Percentiles rank a stretch among this genome's conserved stretches.
Conservation (phyloP, 2,113 vertebrate genomes). For the Myotis lucifugus region DNA sequence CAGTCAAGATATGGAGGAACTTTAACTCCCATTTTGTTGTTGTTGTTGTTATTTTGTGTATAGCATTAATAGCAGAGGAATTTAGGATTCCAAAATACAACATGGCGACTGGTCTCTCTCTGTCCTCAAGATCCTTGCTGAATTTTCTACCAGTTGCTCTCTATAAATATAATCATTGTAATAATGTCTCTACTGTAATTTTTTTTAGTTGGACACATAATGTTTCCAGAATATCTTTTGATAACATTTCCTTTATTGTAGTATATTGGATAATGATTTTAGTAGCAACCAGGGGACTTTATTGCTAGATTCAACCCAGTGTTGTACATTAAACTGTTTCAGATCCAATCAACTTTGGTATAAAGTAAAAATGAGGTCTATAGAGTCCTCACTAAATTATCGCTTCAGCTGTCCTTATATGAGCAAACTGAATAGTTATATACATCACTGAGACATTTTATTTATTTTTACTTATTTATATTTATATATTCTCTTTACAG, state of each 20-base stretch:
- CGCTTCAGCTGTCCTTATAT: constrained; percentile 74
- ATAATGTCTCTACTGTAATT: not conserved
- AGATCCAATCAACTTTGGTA: constrained; percentile 81
- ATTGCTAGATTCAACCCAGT: constrained; percentile 78
- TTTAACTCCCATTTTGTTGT: not conserved
- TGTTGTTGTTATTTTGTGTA: not conserved
- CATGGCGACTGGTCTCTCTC: not conserved
- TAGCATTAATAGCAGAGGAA: not conserved
- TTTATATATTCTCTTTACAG: constrained; percentile 73
- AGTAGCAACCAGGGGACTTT: constrained; percentile 56
- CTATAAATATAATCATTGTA: not conserved
- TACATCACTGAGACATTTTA: constrained; percentile 76
- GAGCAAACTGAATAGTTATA: constrained; percentile 79
- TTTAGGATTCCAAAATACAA: constrained; percentile 12
- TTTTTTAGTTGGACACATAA: constrained; percentile 47
- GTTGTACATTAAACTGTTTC: constrained; percentile 80
- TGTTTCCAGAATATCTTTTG: constrained; percentile 79
- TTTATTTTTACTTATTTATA: constrained; percentile 74
- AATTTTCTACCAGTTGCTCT: constrained; percentile 36
- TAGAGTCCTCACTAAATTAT: constrained; percentile 79
- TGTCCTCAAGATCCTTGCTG: not conserved
- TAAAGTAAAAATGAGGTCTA: constrained; percentile 82
- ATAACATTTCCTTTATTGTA: constrained; percentile 78
- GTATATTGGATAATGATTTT: constrained; percentile 75
- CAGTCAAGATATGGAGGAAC: not conserved